Percentiles rank a stretch among this genome's conserved stretches.
These are phyloP conservation scores for Rhynchomys soricoides DNA, from an alignment of 2,113 vertebrate species.

Conservation along the genomic window DNA sequence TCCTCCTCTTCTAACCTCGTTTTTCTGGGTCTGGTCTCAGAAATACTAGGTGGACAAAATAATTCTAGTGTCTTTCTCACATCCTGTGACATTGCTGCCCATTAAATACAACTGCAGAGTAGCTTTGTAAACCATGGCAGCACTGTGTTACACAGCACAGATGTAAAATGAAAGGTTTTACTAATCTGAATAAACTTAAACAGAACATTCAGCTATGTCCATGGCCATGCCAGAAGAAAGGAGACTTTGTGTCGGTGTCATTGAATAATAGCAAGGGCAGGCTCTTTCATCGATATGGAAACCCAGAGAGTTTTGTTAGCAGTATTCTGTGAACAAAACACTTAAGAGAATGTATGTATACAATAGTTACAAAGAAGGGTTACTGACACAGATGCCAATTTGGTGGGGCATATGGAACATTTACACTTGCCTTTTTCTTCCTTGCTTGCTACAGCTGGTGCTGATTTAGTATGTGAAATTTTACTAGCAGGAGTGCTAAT, in stretches of 20 bases:
- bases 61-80: constrained; percentile 67
- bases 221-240: constrained; percentile 57
- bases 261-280: constrained; percentile 76
- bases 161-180: constrained; percentile 81
- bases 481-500: constrained; percentile 93
- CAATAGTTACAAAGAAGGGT: constrained; percentile 91
- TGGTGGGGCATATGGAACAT: constrained; percentile 92
- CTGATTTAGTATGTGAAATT: constrained; percentile 93
- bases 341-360: constrained; percentile 92
- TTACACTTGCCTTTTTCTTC: constrained; percentile 92
- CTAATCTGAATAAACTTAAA: constrained; percentile 74
- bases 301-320: constrained; percentile 88
- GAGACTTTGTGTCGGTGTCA: constrained; percentile 38
- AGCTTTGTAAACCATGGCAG: constrained; percentile 63
- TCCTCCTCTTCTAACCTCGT: constrained; percentile 56
- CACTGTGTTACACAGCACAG: constrained; percentile 71
- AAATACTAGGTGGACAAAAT: constrained; percentile 74
- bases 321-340: constrained; percentile 90
- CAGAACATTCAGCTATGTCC: constrained; percentile 57
- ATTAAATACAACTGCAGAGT: constrained; percentile 65
- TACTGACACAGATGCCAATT: constrained; percentile 92
- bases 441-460: constrained; percentile 91
- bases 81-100: constrained; percentile 62
- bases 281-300: constrained; percentile 84
- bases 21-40: constrained; percentile 49